Base-by-base conservation (phyloP, 2,888 invertebrate genomes). In the Drosophila multiciliata region DNA sequence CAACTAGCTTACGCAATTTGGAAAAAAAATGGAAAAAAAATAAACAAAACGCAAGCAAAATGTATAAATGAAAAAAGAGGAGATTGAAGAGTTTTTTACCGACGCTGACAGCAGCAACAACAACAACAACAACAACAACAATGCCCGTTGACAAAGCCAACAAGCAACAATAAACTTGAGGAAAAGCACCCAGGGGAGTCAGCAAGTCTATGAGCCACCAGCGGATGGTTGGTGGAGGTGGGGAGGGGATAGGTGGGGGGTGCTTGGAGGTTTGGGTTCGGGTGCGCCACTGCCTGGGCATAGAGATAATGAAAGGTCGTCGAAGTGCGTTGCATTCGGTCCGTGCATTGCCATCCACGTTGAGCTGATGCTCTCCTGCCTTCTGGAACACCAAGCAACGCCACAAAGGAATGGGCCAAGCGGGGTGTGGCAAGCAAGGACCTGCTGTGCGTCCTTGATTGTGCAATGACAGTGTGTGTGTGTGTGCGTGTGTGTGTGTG, bases 251-350 rank as follows among this genome's bases (percentile, higher is more conserved):
- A 32, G 32, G 40, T 6, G 1, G 1, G 40, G 8, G 1, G 1
- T 33, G 65, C 32, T 29, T 29, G 29, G 6, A 29, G 32, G n/a
- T n/a, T 5, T 5, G 26, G 29, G 5, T 29, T 36, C 29, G 23
- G 23, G 12, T n/a, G 12, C 23, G 35, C 58, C 23, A 58, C 20
- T 26, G 38, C 15, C 45, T 49, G 38, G 32, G 57, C 57, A 40
- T n/a, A 38, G 55, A 82, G 86, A 91, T 87, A 91, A 91, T 90
- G 81, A 90, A 90, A 87, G 87, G 90, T 90, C 91, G 91, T 83
- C 90, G 73, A 88, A 90, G 79, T 86, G 89, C 90, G 89, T 83
- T 73, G 69, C 76, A 55, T 62, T 55, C 66, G 61, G 48, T 55
- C 48, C 61, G 55, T 55, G 69, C 66, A 78, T 61, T 73, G 79